Evolutionary conservation across 2,113 vertebrate genomes (phyloP), one percentile per base, ranked within the genome.

Genomic region (Callipepla squamata): DNA sequence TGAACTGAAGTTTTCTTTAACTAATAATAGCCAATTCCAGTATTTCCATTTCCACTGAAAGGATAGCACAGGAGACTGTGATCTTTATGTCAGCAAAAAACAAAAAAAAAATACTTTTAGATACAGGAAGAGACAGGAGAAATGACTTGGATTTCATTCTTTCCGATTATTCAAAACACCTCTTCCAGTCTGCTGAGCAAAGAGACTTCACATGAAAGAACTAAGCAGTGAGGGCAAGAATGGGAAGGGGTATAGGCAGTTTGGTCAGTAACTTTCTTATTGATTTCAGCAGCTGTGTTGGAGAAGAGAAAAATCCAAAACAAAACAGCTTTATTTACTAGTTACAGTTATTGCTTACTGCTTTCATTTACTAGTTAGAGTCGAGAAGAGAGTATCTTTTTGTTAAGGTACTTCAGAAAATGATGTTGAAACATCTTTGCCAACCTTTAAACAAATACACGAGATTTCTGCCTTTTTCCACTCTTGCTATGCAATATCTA

Each of bases 1-100:
- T 22, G 50, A 91, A 78, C 50, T 84, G 3, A 62, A 55, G 26
- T 65, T 89, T 79, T 58, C 34, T 45, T 78, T 66, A 68, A 34
- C 47, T 83, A 55, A 25, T 68, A 83, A 50, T 21, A 94, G n/a
- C 21, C 38, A 85, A 34, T 22, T 80, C 3, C 1, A 57, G 1
- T 63, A 70, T 70, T 91, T 87, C 50, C 34, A 5, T 78, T 92
- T 80, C 58, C 72, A 82, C n/a, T 40, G 57, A 74, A 83, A 68
- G 16, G 8, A 7, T 61, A 89, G 48, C 51, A 25, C 47, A 78
- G 68, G 36, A 84, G 30, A 90, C 30, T 10, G 16, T 51, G 75
- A 78, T 61, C 79, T 83, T 83, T 57, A 87, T 26, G 23, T 51
- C 87, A 85, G 17, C n/a, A 85, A 89, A 82, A 85, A 89, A 82